These are phyloP conservation scores for Malurus cyaneus DNA, from an alignment of 2,113 vertebrate genomes.

Conservation along the genomic window DNA sequence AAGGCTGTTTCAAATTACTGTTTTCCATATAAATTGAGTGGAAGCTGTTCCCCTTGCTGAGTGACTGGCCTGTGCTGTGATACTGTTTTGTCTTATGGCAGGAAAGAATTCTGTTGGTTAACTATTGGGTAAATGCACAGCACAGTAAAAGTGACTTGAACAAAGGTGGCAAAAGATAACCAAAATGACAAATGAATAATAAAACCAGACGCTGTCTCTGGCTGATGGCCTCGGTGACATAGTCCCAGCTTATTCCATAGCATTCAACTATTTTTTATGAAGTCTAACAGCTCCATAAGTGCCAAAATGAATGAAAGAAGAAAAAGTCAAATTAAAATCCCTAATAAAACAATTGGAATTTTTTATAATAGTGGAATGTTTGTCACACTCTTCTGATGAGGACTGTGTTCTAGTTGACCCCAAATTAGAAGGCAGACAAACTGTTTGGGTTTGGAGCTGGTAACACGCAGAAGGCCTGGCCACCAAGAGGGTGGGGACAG, in stretches of 20 bases:
- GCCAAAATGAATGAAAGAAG: background rate
- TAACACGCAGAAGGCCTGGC: background rate
- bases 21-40: background rate
- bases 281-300: background rate
- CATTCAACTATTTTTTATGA: fast-evolving
- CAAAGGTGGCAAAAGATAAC: background rate
- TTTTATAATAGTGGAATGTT: background rate
- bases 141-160: background rate
- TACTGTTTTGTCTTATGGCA: background rate
- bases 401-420: background rate
- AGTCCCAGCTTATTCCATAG: background rate
- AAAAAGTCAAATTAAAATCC: background rate
- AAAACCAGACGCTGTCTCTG: background rate
- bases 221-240: background rate
- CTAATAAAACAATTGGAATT: background rate
- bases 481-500: background rate
- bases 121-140: background rate
- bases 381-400: background rate
- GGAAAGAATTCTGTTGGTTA: background rate
- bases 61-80: background rate
- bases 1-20: background rate
- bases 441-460: background rate
- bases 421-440: background rate
- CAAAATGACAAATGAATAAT: background rate
- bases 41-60: background rate